Base-by-base conservation (phyloP, 1,140 invertebrate genomes). In the Drosophila chauvacae region DNA sequence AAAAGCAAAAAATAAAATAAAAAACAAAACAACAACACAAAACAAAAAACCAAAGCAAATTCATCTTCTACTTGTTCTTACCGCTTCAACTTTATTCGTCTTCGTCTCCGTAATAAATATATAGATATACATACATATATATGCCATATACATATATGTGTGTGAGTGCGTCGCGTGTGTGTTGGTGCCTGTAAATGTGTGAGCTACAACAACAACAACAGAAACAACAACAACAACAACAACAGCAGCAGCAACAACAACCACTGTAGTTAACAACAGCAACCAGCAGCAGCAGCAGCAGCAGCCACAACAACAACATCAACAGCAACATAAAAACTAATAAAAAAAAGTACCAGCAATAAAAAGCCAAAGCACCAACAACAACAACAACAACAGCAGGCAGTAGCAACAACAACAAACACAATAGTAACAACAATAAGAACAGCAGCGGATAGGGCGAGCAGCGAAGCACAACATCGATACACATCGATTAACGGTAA, bases 401-500 rank as follows among this genome's bases (percentile, higher is more conserved):
- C 45, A 47, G 3, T 20, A 48, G 14, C 23, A 30, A 18, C 28
- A 37, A 4, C 51, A 55, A 69, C 20, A 26, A 42, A 41, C 16
- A 62, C 62, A 62, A 65, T 63, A 44, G 48, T 48, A 77, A 51
- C 50, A 55, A 56, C 51, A 81, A 74, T 42, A 79, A 76, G 18
- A 78, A 55, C 51, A 85, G 51, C 79, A 80, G 57, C 58, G 62
- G 60, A 60, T 60, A 63, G 42, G 71, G 63, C 63, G 61, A 70
- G 58, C 74, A 77, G 74, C 56, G 56, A 80, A 44, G 68, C 81
- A 65, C 82, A 86, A 72, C 61, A 90, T 87, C 87, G 82, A 90
- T 91, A 74, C 77, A 80, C 73, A 91, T 91, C 87, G 87, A 90
- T 90, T 91, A 83, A 90, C 80, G 83, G 87, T 86, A 58, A 77